Base-by-base conservation (phyloP, 2,888 invertebrate genomes). In the Apamea monoglypha region DNA sequence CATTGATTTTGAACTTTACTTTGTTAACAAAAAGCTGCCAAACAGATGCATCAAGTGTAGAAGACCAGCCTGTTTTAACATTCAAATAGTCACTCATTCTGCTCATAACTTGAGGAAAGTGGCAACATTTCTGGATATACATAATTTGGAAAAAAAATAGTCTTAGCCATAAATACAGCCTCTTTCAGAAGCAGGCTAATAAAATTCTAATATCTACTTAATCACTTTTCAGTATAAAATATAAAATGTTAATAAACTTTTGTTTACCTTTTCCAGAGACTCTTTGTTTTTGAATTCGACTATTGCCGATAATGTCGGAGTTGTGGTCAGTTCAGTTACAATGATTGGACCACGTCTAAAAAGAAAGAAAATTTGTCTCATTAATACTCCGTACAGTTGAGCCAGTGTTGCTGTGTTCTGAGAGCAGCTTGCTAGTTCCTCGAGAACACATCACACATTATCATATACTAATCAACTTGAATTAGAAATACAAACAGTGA, bases 201-300 rank as follows among this genome's bases (percentile, higher is more conserved):
- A 79, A 79, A 76, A 81, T 83, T 87, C 91, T 91, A 91, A 88
- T 63, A 89, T 89, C 90, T 91, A 89, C 90, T 82, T 82, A 84
- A 81, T 86, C 79, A 83, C 81, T 89, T 86, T 81, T 90, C 91
- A 90, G 84, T 90, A 90, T 91, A 92, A 92, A 93, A 93, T 93
- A 93, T 94, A 93, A 94, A 90, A 92, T 94, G 95, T 95, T 95
- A 95, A 95, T 94, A 96, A 96, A 95, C 94, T 94, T 95, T 94
- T 95, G 94, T 93, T 96, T 97, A 97, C 97, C 97, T 97, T 96
- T 92, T 96, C 96, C 97, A 97, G 95, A 94, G 95, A 96, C 93
- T 97, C 97, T 96, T 96, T 96, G 97, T 97, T 97, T 97, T 97
- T 96, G 96, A 96, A 97, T 96, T 96, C 97, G 95, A 97, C 96